Conservation (phyloP, 1,140 invertebrate genomes). For the Cherax destructor region DNA sequence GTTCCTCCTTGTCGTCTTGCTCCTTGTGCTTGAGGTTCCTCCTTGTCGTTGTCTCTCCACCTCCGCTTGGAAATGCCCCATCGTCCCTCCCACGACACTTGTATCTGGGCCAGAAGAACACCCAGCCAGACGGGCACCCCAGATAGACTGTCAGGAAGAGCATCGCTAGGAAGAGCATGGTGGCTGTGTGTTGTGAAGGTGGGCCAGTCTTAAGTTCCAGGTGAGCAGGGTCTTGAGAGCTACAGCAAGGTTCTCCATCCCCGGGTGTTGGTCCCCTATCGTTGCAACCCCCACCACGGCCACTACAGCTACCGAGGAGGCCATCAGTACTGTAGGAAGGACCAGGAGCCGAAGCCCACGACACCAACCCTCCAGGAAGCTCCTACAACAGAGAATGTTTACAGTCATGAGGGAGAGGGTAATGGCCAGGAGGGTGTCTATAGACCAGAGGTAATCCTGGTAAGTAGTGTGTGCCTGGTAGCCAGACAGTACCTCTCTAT, state of each 20-base stretch:
- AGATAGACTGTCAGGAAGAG: not conserved
- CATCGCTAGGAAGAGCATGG: not conserved
- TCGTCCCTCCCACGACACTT: not conserved
- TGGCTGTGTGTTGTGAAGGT: not conserved
- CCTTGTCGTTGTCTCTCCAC: too few relatives aligned
- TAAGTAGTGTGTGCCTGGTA: not conserved
- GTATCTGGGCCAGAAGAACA: not conserved
- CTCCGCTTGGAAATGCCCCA: not conserved
- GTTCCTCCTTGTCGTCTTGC: too few relatives aligned
- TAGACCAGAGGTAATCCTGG: not conserved
- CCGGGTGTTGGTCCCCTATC: not conserved
- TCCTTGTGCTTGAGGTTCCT: too few relatives aligned
- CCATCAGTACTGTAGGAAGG: not conserved
- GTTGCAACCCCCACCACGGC: not conserved
- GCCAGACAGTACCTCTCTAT: not conserved
- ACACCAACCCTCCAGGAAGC: not conserved
- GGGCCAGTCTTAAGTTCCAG: not conserved
- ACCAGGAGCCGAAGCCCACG: not conserved
- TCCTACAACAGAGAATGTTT: not conserved
- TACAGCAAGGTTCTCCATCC: not conserved
- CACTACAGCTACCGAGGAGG: not conserved
- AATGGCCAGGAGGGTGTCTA: not conserved
- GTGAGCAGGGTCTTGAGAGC: not conserved
- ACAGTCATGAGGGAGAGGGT: not conserved
- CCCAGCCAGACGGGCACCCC: not conserved